Conservation (phyloP, 1,140 invertebrate species). For the Calephelis nemesis region DNA sequence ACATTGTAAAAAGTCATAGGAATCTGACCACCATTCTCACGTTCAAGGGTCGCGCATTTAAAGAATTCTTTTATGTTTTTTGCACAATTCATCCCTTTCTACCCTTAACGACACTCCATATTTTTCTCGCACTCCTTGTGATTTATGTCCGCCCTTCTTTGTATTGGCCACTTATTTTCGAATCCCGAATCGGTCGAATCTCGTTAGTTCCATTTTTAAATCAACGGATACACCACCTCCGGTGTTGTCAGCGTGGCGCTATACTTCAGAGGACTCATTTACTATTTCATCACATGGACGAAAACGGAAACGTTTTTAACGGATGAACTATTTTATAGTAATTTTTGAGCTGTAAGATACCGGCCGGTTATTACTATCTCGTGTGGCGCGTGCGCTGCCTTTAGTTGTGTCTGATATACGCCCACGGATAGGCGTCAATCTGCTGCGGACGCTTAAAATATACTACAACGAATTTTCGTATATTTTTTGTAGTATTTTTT, state of each 20-base stretch:
- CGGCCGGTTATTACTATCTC: constrained; percentile 46
- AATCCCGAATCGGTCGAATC: constrained; percentile 44
- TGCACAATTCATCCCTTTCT: constrained; percentile 47
- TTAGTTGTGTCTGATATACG: constrained; percentile 67
- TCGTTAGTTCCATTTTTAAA: constrained; percentile 65
- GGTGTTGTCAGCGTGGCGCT: constrained; percentile 61
- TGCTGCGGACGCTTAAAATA: constrained; percentile 23
- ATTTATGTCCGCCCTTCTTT: constrained; percentile 58
- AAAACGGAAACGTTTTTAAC: constrained; percentile 54
- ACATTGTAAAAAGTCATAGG: not conserved
- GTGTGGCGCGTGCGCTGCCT: constrained; percentile 61
- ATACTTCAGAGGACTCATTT: constrained; percentile 43
- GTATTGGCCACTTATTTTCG: constrained; percentile 41
- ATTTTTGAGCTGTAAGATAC: constrained; percentile 52
- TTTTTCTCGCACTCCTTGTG: constrained; percentile 56
- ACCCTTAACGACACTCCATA: constrained; percentile 31
- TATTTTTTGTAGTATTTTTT: constrained; percentile 27
- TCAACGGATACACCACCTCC: constrained; percentile 68
- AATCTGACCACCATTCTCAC: not conserved
- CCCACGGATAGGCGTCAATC: constrained; percentile 65
- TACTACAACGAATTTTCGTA: constrained; percentile 33
- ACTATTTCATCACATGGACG: constrained; percentile 49
- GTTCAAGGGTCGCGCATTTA: constrained; percentile 30
- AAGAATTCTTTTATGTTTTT: constrained; percentile 49
- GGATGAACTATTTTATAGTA: constrained; percentile 52